A percentile compares a stretch with the other conserved stretches of the same genome.
Conservation (phyloP, 2,888 invertebrate genomes). For the Cyrtodaria siliqua region DNA sequence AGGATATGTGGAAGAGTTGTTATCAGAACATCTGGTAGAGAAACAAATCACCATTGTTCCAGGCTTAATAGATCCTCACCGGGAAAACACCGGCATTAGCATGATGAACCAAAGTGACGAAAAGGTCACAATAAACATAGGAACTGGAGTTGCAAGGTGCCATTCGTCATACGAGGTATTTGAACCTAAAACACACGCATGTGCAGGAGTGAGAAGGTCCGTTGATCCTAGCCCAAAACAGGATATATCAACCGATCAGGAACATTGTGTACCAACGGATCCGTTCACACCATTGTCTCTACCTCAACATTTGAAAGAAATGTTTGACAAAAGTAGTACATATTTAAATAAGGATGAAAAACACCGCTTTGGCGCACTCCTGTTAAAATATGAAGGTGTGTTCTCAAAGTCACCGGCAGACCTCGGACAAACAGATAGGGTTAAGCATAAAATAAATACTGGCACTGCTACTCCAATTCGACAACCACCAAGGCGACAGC, state of each 20-base stretch:
- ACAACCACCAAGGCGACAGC: conserved; percentile 37
- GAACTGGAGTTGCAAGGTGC: too few relatives aligned
- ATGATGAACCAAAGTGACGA: too few relatives aligned
- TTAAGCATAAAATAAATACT: conserved; percentile 44
- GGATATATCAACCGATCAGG: too few relatives aligned
- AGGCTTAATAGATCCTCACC: conserved; percentile 15
- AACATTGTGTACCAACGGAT: not conserved
- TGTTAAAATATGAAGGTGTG: conserved; percentile 22
- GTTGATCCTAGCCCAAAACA: too few relatives aligned
- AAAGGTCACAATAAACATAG: too few relatives aligned
- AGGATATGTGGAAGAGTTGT: conserved; percentile 1
- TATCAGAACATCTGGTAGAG: not conserved
- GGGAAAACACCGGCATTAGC: not conserved
- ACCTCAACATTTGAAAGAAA: conserved; percentile 29
- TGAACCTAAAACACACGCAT: too few relatives aligned
- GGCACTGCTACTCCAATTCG: conserved; percentile 20
- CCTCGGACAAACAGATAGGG: conserved; percentile 32
- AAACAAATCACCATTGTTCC: conserved; percentile 2
- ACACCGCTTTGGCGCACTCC: not conserved
- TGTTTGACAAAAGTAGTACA: conserved; percentile 30
- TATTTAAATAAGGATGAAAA: conserved; percentile 7
- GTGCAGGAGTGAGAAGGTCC: too few relatives aligned
- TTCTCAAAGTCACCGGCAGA: conserved; percentile 43
- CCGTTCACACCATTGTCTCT: not conserved
- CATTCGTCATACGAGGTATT: too few relatives aligned